Evolutionary conservation across 1,140 invertebrate genomes (phyloP), one percentile per base, ranked within the genome.

Genomic region (Cheumatopsyche charites): DNA sequence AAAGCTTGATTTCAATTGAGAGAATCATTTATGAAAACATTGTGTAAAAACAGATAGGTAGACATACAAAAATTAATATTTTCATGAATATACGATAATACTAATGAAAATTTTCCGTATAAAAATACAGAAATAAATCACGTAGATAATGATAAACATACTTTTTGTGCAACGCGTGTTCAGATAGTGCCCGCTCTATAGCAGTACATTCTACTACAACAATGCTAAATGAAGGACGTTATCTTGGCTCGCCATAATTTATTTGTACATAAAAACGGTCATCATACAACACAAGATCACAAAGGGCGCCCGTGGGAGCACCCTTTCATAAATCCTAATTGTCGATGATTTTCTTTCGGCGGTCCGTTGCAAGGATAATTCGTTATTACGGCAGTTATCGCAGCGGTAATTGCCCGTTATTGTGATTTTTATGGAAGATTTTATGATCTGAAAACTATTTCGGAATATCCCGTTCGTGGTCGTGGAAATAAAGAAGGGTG

Each of bases 371-470:
- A 36, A 25, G 71, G 74, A 76, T 76, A 76, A 76, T 73, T 76
- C 72, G 72, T 76, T 70, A 76, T 73, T 69, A 72, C 75, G 75
- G 72, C 72, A 69, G 75, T 76, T 73, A 76, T 69, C 25, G 69
- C 62, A 55, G 68, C 42, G 67, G 71, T 76, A 76, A 76, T 76
- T 76, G 75, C 69, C 72, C 75, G 70, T 76, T 76, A 76, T 76
- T 72, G 75, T 72, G 69, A 76, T 76, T 76, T 76, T 76, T 76
- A 76, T 76, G 75, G 75, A 72, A 55, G 58, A 73, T 76, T 76
- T 76, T 76, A 76, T 76, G 75, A 76, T 76, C 75, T 72, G 71
- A 76, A 71, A 76, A 76, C 75, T 76, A 76, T 76, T 76, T 72
- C 41, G 26, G 47, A 13, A 45, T n/a, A n/a, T 26, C 65, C 21